phyloP scores from a whole-genome alignment of 2,797 vertebrate species.

The Microcaecilia unicolor region DNA sequence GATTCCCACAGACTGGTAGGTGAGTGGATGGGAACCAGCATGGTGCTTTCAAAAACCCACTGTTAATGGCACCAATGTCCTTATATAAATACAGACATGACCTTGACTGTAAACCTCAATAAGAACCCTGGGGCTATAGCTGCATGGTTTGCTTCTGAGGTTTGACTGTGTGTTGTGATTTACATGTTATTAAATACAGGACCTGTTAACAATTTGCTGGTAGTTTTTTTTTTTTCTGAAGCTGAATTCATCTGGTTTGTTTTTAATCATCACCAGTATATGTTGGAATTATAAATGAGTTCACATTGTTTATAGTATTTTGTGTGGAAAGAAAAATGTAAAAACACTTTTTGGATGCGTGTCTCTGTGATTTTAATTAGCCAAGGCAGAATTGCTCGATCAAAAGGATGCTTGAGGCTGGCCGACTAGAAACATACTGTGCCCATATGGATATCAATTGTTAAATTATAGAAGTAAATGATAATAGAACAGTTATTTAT shows the following conservation, averaged over 20 bases:
- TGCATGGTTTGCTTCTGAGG: no score
- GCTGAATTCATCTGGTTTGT: neutral
- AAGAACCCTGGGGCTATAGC: no score
- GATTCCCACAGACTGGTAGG: no score
- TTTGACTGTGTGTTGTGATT: neutral
- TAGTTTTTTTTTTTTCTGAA: neutral
- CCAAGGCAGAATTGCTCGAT: constrained; percentile 5
- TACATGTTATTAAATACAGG: neutral
- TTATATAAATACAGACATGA: no score
- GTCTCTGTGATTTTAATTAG: neutral
- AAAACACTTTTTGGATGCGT: no score
- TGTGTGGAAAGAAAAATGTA: no score
- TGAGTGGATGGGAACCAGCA: no score
- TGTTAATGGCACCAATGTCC: no score
- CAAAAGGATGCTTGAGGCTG: neutral
- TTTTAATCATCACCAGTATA: constrained; percentile 4
- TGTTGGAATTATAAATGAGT: neutral
- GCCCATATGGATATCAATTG: neutral
- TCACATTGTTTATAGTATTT: neutral
- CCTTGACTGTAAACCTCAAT: no score
- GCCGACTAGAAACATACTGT: neutral
- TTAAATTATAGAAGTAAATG: neutral
- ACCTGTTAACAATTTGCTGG: neutral
- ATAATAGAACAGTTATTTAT: neutral
- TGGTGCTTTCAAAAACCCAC: no score